Evolutionary conservation across 2,113 vertebrate species (phyloP).

Genomic region (Myrmecophaga tridactyla): DNA sequence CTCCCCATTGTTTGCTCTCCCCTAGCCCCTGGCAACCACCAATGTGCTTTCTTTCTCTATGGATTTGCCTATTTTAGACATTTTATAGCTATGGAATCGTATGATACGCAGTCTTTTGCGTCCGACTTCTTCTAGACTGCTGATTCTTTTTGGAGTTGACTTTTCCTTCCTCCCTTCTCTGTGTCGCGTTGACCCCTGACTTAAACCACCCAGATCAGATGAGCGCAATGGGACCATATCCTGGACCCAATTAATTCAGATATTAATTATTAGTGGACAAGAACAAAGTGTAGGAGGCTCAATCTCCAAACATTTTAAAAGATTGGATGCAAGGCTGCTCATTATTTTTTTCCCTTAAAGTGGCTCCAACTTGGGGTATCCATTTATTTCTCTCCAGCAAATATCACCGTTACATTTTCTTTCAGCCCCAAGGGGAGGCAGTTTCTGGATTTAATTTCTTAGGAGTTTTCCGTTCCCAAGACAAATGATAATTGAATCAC

Average conservation of each 20-base stretch:
- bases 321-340: neutral
- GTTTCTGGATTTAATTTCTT: neutral
- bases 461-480: neutral
- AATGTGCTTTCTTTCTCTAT: neutral
- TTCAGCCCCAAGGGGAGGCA: neutral
- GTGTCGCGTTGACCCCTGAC: neutral
- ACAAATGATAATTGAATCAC: neutral
- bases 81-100: neutral
- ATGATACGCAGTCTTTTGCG: neutral
- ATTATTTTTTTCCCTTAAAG: neutral
- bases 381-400: neutral
- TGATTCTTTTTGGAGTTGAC: neutral
- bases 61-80: neutral
- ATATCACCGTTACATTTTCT: neutral
- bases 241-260: neutral
- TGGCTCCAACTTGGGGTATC: neutral
- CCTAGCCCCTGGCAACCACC: neutral
- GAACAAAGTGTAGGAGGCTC: neutral
- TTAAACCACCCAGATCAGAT: neutral
- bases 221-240: neutral
- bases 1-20: accelerated
- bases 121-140: neutral
- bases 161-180: neutral
- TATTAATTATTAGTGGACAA: neutral
- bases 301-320: neutral